Conservation (phyloP, 2,113 vertebrate species). For the Festucalex cinctus region DNA sequence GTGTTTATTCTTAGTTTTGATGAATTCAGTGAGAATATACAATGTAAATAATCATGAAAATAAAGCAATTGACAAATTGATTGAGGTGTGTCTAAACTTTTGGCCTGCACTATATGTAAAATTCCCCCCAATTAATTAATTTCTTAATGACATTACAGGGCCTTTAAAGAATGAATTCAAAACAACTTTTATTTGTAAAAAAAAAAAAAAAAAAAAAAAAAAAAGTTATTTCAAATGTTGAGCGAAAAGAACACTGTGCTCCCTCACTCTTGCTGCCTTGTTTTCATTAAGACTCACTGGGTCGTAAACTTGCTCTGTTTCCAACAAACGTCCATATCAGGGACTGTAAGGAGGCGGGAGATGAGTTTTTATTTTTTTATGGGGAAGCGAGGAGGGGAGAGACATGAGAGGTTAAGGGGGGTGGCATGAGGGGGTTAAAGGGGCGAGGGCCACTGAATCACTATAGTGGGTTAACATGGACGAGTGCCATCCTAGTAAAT, state of each 20-base stretch:
- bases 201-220: background rate
- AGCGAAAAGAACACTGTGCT: conserved; percentile 40
- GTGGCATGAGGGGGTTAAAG: conserved; percentile 34
- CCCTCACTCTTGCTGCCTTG: conserved; percentile 43
- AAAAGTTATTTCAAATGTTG: background rate
- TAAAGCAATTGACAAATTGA: too few species aligned
- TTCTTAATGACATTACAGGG: background rate
- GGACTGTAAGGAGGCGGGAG: conserved; percentile 3
- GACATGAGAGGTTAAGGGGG: too few species aligned
- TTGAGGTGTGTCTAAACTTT: too few species aligned
- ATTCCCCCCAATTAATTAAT: too few species aligned
- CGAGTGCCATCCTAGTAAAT: conserved; percentile 50
- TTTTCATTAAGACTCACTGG: conserved; percentile 66
- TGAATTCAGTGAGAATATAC: too few species aligned
- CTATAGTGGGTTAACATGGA: conserved; percentile 45
- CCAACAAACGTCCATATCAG: conserved; percentile 53
- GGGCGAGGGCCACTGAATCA: conserved; percentile 39
- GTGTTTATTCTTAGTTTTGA: too few species aligned
- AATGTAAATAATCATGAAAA: too few species aligned
- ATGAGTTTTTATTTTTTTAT: background rate
- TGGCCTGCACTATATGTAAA: too few species aligned
- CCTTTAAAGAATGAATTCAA: background rate
- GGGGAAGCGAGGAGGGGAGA: conserved; percentile 7
- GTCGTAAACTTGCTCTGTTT: conserved; percentile 59
- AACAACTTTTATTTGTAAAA: background rate